Percentiles rank a stretch among this genome's conserved stretches.
phyloP scores from a whole-genome alignment of 1,140 invertebrate genomes.

The Phenacoccus solenopsis region DNA sequence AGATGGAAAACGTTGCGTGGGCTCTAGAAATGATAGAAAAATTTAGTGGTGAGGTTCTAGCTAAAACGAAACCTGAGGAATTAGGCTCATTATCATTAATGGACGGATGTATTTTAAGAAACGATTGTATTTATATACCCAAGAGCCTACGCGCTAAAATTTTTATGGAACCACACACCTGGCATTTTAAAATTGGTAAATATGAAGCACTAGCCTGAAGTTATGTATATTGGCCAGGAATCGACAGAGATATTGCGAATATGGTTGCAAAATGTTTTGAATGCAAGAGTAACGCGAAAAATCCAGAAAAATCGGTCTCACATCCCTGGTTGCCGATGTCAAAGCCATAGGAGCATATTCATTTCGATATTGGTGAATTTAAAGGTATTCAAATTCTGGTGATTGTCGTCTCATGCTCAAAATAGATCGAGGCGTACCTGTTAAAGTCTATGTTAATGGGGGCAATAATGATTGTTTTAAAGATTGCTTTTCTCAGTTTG shows the following conservation, averaged over 20 bases:
- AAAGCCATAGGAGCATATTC: no score
- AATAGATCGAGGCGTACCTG: no score
- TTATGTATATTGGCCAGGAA: conserved; percentile 24
- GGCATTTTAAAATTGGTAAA: conserved; percentile 23
- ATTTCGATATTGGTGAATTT: no score
- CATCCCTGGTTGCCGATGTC: no score
- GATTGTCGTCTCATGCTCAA: no score
- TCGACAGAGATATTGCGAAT: conserved; percentile 24
- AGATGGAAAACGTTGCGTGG: not conserved
- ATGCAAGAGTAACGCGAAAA: not conserved
- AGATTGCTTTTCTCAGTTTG: no score
- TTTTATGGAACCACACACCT: not conserved
- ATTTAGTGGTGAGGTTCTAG: not conserved
- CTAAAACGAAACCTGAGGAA: no score
- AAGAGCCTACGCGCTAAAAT: not conserved
- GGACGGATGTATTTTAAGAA: not conserved
- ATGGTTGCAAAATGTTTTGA: not conserved
- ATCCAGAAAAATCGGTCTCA: no score
- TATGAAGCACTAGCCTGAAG: conserved; percentile 20
- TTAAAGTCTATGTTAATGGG: no score
- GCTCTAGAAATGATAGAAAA: not conserved
- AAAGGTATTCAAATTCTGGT: no score
- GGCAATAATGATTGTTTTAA: no score
- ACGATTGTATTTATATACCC: not conserved
- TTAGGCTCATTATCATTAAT: no score